Evolutionary conservation across 1,140 invertebrate genomes (phyloP).

Genomic region (Aradophagus sp.): DNA sequence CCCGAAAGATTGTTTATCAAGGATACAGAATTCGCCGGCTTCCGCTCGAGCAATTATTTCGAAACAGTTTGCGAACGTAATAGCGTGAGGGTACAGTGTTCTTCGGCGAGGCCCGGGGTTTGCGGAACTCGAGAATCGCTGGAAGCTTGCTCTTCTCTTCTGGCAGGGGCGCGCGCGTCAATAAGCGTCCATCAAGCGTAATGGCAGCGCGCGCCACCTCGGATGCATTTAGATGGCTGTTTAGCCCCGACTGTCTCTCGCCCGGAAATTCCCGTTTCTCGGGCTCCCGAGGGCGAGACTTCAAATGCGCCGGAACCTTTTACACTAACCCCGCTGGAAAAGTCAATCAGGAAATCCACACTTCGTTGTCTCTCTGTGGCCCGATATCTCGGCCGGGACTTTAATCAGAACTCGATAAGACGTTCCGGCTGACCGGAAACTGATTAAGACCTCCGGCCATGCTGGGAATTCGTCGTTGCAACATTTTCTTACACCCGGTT

Average conservation of each 20-base stretch:
- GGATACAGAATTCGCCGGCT: slow-evolving; percentile 43
- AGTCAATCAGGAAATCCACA: slow-evolving; percentile 35
- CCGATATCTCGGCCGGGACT: background rate
- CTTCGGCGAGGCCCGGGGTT: slow-evolving; percentile 50
- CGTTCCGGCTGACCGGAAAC: slow-evolving; percentile 3
- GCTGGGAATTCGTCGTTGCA: no score
- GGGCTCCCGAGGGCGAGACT: slow-evolving; percentile 16
- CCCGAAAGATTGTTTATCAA: slow-evolving; percentile 55
- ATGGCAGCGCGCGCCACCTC: slow-evolving; percentile 75
- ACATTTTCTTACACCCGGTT: no score
- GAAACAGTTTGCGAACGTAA: slow-evolving; percentile 56
- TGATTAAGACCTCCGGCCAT: slow-evolving; percentile 1
- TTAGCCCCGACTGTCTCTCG: slow-evolving; percentile 69
- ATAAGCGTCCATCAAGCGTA: slow-evolving; percentile 76
- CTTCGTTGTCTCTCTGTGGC: slow-evolving; percentile 3
- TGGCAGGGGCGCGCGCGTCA: slow-evolving; percentile 73
- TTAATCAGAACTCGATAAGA: slow-evolving; percentile 7
- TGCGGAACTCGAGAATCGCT: slow-evolving; percentile 61
- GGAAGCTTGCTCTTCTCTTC: slow-evolving; percentile 56
- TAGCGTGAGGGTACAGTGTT: slow-evolving; percentile 53
- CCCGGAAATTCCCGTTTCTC: slow-evolving; percentile 37
- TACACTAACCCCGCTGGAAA: slow-evolving; percentile 36
- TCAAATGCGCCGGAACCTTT: slow-evolving; percentile 40
- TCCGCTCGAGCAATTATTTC: slow-evolving; percentile 45
- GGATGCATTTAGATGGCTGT: slow-evolving; percentile 77